Base-by-base conservation (phyloP, 2,888 invertebrate genomes). In the Cryptops parisi region DNA sequence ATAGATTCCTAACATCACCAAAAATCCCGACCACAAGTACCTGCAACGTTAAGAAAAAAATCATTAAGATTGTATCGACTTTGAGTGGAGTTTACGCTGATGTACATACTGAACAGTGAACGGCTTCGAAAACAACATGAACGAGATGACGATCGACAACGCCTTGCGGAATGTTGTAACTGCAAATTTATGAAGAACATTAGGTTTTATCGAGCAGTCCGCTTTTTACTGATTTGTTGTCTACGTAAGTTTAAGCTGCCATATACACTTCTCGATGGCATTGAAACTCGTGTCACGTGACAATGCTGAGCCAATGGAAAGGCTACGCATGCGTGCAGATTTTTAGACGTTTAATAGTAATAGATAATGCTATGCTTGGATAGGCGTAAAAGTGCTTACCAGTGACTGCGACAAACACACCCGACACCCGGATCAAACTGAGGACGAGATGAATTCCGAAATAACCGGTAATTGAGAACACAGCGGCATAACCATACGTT, bases 371-470 rank as follows among this genome's bases (percentile, higher is more conserved):
- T n/a, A 44, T 2, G 3, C 21, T 12, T 24, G 2, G n/a, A 19
- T 45, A 22, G 2, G n/a, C n/a, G 9, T 2, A 22, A 24, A 3
- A 24, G 23, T 45, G 19, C 19, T 6, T 57, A 70, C 69, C 69
- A 0, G 94, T 94, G 0, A 93, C 94, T 0, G 96, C 91, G 38
- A 85, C 78, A 19, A 94, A 82, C 6, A 94, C 96, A 27, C 94
- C 96, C 65, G 84, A 82, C 33, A 82, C 82, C 61, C 86, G 77
- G 0, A 97, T 91, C 55, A 93, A 69, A 0, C 87, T 88, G 23
- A 97, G 73, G 3, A 97, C 94, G 38, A 94, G 82, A 67, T 93
- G 91, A 50, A 96, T 80, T 0, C 96, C 96, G 62, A 93, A 72
- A 69, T 94, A 97, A 1, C 96, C 94, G 24, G 86, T 81, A 3